Evolutionary conservation across 2,888 invertebrate genomes (phyloP), one percentile per base, ranked within the genome.

Genomic region (Limnephilus lunatus): DNA sequence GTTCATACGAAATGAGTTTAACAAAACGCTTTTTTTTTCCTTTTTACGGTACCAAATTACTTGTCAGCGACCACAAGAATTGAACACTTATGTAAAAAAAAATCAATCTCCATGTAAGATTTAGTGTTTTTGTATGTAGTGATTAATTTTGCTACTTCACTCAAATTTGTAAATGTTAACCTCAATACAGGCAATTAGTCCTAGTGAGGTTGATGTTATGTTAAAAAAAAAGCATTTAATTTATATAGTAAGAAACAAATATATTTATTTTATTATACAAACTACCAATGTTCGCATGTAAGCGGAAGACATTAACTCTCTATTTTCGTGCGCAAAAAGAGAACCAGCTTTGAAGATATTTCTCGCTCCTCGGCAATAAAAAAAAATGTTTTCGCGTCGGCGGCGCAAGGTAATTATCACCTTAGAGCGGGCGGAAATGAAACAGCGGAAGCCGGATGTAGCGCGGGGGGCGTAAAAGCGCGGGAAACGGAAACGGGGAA

Each of bases 401-500:
- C 91, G 88, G 35, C 53, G 68, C 88, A 48, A 83, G 83, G 91
- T 91, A 91, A 91, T 91, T 91, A 91, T 89, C 91, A 91, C 91
- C 91, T 91, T 82, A 86, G 91, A 91, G 89, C 48, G 89, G 39
- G 85, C 87, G 93, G 89, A 93, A 81, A 87, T 87, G 87, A 87
- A 87, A 87, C 87, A 92, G 92, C 82, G 91, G 93, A 89, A 92
- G 91, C 91, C 89, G 93, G 93, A 88, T 91, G 92, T 91, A 90
- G 87, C 30, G 88, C 88, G 53, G 90, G 44, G 89, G 86, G 81
- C 91, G 91, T 82, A 81, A 89, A 35, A 39, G 48, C 31, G 82
- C 39, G 32, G 90, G 53, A 14, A 81, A 80, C 39, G 90, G 85
- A 81, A 81, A 81, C 12, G 80, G 31, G 85, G 85, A 68, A 53